phyloP scores from a whole-genome alignment of 2,888 invertebrate species.

The Andrena hattorfiana region DNA sequence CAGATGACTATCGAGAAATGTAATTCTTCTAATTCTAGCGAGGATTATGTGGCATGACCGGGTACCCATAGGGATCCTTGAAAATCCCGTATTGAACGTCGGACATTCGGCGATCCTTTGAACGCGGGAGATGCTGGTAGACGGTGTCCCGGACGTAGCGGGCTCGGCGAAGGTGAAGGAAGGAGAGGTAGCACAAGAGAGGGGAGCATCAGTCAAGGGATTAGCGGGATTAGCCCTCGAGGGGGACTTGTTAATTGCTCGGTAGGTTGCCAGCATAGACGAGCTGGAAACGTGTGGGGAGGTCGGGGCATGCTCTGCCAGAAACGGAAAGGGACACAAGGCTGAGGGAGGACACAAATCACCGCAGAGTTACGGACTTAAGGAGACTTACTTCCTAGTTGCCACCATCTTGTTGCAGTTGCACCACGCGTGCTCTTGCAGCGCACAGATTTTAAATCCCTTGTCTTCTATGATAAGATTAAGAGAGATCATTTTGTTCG shows the following conservation, averaged over 20 bases:
- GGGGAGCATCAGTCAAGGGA: conserved; percentile 84
- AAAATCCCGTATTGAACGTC: conserved; percentile 47
- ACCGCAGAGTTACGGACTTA: conserved; percentile 84
- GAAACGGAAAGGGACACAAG: conserved; percentile 46
- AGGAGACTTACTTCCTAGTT: conserved; percentile 81
- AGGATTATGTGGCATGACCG: conserved; percentile 37
- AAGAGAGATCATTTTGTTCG: too few species aligned
- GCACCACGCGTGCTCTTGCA: conserved; percentile 33
- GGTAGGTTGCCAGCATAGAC: conserved; percentile 74
- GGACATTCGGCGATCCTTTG: conserved; percentile 43
- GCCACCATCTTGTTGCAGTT: conserved; percentile 62
- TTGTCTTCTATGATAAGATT: not conserved
- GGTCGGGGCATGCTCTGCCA: conserved; percentile 46
- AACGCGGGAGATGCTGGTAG: conserved; percentile 61
- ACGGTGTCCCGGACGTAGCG: conserved; percentile 48
- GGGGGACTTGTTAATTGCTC: conserved; percentile 85
- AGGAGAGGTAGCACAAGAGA: conserved; percentile 55
- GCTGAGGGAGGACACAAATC: conserved; percentile 80
- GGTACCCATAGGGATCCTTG: conserved; percentile 50
- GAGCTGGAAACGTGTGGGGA: conserved; percentile 54
- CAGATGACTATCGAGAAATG: conserved; percentile 9
- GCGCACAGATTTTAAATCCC: not conserved
- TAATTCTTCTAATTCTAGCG: conserved; percentile 17
- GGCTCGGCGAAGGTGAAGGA: conserved; percentile 63
- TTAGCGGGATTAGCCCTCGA: conserved; percentile 84